Evolutionary conservation across 2,797 vertebrate genomes (phyloP).

Genomic region (Oceanodroma leucorhoa): DNA sequence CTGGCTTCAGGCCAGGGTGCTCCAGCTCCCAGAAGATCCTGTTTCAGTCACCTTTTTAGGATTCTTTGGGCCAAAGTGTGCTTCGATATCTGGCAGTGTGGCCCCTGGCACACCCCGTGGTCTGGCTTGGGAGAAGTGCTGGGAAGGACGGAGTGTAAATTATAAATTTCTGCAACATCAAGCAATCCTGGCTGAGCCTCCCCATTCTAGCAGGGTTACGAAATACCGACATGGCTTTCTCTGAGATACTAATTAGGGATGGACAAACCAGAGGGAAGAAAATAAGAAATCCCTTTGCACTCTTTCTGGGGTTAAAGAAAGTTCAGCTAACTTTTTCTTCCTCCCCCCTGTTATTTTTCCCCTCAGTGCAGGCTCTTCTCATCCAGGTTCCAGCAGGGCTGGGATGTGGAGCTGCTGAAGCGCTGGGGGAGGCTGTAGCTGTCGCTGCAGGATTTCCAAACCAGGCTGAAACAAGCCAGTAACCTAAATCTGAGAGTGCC

Average conservation of each 20-base stretch:
- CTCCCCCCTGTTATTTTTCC: not conserved
- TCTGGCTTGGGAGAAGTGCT: not conserved
- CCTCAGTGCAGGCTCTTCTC: not conserved
- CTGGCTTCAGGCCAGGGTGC: not conserved
- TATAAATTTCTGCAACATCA: not conserved
- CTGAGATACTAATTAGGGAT: constrained; percentile 62
- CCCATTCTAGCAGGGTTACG: not conserved
- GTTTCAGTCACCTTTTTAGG: not conserved
- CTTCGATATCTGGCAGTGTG: not conserved
- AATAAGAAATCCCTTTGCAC: constrained; percentile 47
- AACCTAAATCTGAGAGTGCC: not conserved
- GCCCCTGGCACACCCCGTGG: not conserved
- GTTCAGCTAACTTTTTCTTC: constrained; percentile 35
- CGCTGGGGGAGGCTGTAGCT: not conserved
- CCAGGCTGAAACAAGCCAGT: not conserved
- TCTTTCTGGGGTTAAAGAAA: constrained; percentile 11
- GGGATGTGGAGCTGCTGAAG: not conserved
- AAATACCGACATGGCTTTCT: not conserved
- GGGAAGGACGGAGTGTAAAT: not conserved
- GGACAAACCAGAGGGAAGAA: constrained; percentile 54
- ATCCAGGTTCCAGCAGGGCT: not conserved
- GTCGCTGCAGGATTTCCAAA: not conserved
- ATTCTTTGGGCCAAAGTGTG: not conserved
- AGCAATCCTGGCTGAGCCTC: constrained; percentile 5
- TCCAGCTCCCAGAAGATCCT: not conserved